Base-by-base conservation (phyloP, 2,797 vertebrate genomes). In the Danio choprae region DNA sequence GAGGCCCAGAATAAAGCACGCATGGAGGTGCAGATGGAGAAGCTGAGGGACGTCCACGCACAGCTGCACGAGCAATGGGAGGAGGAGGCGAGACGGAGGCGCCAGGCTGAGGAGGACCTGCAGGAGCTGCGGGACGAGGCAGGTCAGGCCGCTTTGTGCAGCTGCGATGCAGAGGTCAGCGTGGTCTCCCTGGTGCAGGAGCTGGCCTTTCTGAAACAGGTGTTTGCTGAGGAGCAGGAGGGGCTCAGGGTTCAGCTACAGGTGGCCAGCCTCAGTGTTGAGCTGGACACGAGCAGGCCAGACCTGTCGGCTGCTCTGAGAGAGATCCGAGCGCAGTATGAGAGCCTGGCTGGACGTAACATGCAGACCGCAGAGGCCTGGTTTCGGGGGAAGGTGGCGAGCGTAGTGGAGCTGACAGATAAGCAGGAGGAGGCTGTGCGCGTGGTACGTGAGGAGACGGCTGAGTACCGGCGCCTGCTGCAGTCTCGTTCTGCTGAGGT, bases 391-490 rank as follows among this genome's bases (percentile, higher is more conserved):
- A 95, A 95, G 91, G 91, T 95, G 20, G 93, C 90, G 0, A 91
- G 90, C 0, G 94, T 94, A 83, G 91, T 91, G 3, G 93, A 94
- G 90, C 91, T 89, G 86, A 93, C 90, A 36, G 91, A 88, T 84
- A 90, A 91, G 78, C 94, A 95, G 91, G 93, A 92, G 85, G 93
- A 94, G 86, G 94, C 92, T 0, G 94, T 94, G 80, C 93, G 94
- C 15, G 92, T 92, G 85, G 92, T 96, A 83, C 93, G 95, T 3
- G 94, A 94, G 74, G 95, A 97, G 91, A 95, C 95, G 1, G 87
- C 92, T 79, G 95, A 95, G 86, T 96, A 96, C 90, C 93, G 94
- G 58, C 85, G 93, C 22, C 90, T 95, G 82, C 93, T 96, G 7
- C 94, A 94, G 77, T 89, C 94, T 41, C 91, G 94, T 55, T 94